These are phyloP conservation scores for Mus minutoides DNA, from an alignment of 2,797 vertebrate species.

Conservation along the genomic window DNA sequence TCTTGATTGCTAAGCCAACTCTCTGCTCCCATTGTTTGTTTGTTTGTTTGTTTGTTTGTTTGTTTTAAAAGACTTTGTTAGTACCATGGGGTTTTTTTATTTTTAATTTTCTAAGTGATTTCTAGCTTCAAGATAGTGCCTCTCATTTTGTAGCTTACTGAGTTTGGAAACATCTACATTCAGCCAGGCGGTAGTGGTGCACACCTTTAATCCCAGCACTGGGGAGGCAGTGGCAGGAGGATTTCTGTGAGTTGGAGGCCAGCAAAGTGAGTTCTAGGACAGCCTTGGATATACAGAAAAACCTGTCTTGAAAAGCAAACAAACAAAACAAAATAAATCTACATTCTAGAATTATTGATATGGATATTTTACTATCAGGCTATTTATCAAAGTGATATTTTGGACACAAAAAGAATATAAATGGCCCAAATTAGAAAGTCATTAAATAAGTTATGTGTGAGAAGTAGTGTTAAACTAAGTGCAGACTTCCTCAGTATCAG, in stretches of 20 bases:
- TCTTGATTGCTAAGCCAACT: background rate
- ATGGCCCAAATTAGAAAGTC: background rate
- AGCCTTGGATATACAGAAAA: background rate
- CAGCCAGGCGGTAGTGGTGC: background rate
- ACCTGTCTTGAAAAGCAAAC: background rate
- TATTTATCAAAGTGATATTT: background rate
- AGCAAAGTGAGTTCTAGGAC: background rate
- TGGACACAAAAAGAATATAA: background rate
- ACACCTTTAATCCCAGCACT: background rate
- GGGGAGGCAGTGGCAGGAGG: background rate
- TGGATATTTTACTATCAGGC: too few species aligned
- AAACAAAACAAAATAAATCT: background rate
- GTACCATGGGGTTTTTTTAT: background rate
- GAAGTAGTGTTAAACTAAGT: background rate
- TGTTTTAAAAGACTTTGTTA: background rate
- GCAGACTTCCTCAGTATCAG: background rate
- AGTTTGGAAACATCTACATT: constrained; percentile 12
- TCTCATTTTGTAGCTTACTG: constrained; percentile 39
- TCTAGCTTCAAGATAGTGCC: constrained; percentile 22
- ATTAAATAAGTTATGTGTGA: background rate
- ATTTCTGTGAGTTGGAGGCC: background rate
- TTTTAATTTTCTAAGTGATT: background rate
- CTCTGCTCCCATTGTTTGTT: background rate
- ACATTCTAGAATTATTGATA: background rate
- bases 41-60: background rate